A percentile compares a stretch with the other conserved stretches of the same genome.
Conservation (phyloP, 2,888 invertebrate species). For the Acanthosepion esculentum region DNA sequence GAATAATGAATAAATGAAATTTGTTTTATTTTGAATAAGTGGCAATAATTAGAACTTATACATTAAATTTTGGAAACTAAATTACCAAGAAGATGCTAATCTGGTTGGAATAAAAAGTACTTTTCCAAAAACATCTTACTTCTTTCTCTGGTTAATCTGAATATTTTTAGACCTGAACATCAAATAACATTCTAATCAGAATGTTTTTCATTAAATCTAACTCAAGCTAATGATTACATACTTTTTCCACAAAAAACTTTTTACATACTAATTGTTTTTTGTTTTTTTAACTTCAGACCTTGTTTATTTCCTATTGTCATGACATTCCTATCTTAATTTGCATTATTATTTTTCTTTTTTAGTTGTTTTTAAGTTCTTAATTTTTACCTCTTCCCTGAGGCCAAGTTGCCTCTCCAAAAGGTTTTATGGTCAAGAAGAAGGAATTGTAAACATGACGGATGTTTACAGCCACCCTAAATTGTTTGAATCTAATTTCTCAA, state of each 20-base stretch:
- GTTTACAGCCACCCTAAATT: background rate
- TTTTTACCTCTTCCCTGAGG: background rate
- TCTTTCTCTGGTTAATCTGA: background rate
- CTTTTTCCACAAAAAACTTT: no score
- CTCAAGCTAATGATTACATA: background rate
- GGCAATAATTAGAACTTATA: background rate
- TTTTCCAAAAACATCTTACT: background rate
- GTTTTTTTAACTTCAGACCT: background rate
- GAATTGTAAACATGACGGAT: background rate
- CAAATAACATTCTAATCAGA: background rate
- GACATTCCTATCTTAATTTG: background rate
- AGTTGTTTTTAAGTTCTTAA: background rate
- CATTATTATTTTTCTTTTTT: background rate
- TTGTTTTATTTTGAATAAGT: slow-evolving; percentile 16
- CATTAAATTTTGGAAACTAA: background rate
- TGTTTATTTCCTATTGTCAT: background rate
- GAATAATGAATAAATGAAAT: no score
- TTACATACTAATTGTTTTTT: background rate
- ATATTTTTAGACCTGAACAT: background rate
- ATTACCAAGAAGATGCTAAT: background rate
- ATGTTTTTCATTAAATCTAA: background rate
- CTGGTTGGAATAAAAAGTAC: background rate
- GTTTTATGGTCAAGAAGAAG: background rate
- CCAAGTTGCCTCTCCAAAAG: background rate
- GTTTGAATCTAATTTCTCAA: no score